Base-by-base conservation (phyloP, 2,888 invertebrate genomes). In the Athalia rosae region DNA sequence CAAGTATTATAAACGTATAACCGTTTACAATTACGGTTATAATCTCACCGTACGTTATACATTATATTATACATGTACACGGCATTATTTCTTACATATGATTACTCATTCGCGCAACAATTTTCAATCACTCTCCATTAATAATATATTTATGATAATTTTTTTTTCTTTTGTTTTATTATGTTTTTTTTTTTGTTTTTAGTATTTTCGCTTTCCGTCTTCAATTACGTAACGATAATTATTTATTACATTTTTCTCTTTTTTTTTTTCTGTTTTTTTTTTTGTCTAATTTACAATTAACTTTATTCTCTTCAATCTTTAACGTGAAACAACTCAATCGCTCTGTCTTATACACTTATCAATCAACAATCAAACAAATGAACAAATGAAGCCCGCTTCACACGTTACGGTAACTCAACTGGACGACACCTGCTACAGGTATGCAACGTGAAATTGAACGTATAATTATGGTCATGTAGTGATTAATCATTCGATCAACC, bases 371-470 rank as follows among this genome's bases (percentile, higher is more conserved):
- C 71, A 71, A 71, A 56, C 71, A 58, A 71, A 63, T 80, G 80
- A 85, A 82, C 80, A 84, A 79, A 85, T 84, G 85, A 85, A 86
- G 85, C 85, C 86, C 83, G 84, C 84, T 87, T 86, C 86, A 85
- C 83, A 83, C 82, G 79, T 81, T 79, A 83, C 79, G 84, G 81
- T 83, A 83, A 84, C 82, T 83, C 76, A 62, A 74, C 59, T 47
- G 77, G 69, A 59, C 77, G 48, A 41, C 48, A 15, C 45, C 13
- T 13, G 15, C 4, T n/a, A 13, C 48, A 66, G 50, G 50, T 28
- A 28, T 28, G 28, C 28, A 28, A 28, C 28, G 28, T 28, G 28
- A 28, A 28, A 28, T 28, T 28, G 28, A 28, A 28, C 28, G 28
- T 28, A 28, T n/a, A n/a, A n/a, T 28, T 28, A 28, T 28, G 28